Conservation (phyloP, 1,140 invertebrate genomes). For the Habropoda laboriosa region DNA sequence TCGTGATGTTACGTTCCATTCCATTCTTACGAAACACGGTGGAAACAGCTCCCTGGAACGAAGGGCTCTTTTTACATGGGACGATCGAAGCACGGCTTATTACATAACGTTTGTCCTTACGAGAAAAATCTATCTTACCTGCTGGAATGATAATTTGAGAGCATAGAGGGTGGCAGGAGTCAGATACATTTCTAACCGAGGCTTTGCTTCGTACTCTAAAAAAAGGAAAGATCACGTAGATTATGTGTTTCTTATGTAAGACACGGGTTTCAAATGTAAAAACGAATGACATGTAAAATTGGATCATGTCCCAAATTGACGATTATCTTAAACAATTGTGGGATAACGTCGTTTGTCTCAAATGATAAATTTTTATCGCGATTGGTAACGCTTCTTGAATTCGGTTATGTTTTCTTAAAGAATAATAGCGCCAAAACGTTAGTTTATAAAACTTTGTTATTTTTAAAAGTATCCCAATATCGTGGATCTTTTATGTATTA, state of each 20-base stretch:
- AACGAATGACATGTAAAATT: background rate
- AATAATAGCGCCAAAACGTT: background rate
- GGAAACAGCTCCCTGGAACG: constrained; percentile 47
- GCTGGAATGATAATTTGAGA: constrained; percentile 71
- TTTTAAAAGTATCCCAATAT: background rate
- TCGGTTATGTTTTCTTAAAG: background rate
- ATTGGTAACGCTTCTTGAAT: background rate
- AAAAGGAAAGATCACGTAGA: constrained; percentile 33
- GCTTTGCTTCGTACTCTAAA: constrained; percentile 64
- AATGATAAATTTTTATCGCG: too few relatives aligned
- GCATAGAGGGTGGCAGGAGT: constrained; percentile 68
- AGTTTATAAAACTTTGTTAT: background rate
- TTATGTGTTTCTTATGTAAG: background rate
- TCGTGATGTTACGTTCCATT: constrained; percentile 65
- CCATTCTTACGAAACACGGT: constrained; percentile 62
- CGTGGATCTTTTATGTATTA: background rate
- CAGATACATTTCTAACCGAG: constrained; percentile 70
- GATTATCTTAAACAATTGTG: background rate
- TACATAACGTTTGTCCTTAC: background rate
- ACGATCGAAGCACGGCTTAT: background rate
- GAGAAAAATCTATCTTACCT: constrained; percentile 57
- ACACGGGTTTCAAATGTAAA: constrained; percentile 1
- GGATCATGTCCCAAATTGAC: background rate
- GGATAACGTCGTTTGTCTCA: too few relatives aligned
- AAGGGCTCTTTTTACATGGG: too few relatives aligned